Evolutionary conservation across 2,797 vertebrate genomes (phyloP).

Genomic region (Leucoraja ocellata): DNA sequence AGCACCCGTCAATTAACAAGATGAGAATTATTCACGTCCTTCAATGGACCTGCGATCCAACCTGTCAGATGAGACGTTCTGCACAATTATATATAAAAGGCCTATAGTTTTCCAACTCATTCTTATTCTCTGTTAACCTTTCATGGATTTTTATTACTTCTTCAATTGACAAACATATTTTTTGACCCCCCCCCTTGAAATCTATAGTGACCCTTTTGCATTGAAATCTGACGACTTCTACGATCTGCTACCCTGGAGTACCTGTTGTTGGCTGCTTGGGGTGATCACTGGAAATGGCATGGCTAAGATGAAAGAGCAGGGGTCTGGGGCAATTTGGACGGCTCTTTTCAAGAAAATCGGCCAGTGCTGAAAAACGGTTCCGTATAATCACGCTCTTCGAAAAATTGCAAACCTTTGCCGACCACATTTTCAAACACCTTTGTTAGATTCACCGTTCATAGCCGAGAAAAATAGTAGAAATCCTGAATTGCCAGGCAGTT

Average conservation of each 20-base stretch:
- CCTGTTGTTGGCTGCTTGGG: no score
- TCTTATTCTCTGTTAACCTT: not conserved
- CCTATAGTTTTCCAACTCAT: not conserved
- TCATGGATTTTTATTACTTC: not conserved
- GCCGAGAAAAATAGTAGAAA: not conserved
- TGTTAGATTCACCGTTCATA: not conserved
- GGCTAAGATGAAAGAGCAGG: not conserved
- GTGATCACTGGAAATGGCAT: not conserved
- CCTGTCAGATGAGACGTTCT: no score
- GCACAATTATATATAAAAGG: not conserved
- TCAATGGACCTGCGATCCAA: not conserved
- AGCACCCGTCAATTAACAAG: not conserved
- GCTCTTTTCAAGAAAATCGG: not conserved
- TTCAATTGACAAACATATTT: not conserved
- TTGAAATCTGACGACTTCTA: no score
- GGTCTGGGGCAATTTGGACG: not conserved
- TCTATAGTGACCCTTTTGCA: no score
- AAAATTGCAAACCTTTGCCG: not conserved
- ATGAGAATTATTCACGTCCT: not conserved
- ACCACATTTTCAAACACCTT: not conserved
- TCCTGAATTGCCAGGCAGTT: constrained; percentile 30
- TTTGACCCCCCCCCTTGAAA: no score
- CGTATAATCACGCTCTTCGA: no score
- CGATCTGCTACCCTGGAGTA: not conserved
- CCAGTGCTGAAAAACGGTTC: not conserved